Percentiles rank a stretch among this genome's conserved stretches.
Conservation (phyloP, 2,797 vertebrate genomes). For the Lutjanus campechanus region DNA sequence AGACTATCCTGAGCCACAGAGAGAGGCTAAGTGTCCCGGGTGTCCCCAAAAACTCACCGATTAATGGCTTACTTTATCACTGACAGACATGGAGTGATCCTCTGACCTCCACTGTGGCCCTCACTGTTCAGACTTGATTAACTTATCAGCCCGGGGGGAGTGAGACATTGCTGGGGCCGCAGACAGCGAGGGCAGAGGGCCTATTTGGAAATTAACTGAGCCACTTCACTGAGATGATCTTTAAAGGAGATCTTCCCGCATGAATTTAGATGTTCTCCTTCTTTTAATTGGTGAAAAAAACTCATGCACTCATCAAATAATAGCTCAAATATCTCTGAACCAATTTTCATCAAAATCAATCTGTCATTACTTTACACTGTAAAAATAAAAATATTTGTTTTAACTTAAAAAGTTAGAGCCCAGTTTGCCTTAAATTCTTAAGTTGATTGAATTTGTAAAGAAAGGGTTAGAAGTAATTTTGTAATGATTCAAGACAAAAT, state of each 20-base stretch:
- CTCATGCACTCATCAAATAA: background rate
- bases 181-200: slow-evolving; percentile 18
- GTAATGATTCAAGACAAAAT: too few species aligned
- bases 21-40: background rate
- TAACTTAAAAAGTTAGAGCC: too few species aligned
- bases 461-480: too few species aligned
- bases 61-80: slow-evolving; percentile 64
- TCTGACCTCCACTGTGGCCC: slow-evolving; percentile 51
- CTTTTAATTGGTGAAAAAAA: background rate
- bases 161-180: slow-evolving; percentile 20
- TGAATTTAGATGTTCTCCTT: slow-evolving; percentile 1
- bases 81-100: slow-evolving; percentile 47
- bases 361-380: background rate
- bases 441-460: too few species aligned
- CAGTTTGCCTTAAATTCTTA: too few species aligned
- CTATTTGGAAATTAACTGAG: slow-evolving; percentile 33
- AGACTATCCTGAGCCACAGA: background rate
- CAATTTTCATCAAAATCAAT: slow-evolving; percentile 11
- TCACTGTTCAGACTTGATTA: slow-evolving; percentile 47
- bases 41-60: slow-evolving; percentile 26
- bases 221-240: slow-evolving; percentile 6
- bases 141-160: slow-evolving; percentile 42
- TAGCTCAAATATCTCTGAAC: background rate
- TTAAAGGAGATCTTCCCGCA: background rate
- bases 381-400: background rate